phyloP scores from a whole-genome alignment of 2,797 vertebrate species.

The Xiphorhynchus erythropygius region DNA sequence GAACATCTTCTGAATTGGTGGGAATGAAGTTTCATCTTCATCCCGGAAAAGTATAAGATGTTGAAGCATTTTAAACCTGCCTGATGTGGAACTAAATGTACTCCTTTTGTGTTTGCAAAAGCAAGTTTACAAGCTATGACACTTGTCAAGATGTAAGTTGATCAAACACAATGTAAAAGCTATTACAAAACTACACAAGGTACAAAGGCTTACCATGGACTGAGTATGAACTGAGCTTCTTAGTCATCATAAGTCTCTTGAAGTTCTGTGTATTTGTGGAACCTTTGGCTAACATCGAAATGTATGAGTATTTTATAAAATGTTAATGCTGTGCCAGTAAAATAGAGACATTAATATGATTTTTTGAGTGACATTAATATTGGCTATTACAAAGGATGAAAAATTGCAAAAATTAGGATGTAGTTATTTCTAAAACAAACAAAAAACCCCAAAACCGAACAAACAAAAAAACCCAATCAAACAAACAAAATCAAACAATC shows the following conservation, averaged over 20 bases:
- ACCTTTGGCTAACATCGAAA: background rate
- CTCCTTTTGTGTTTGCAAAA: background rate
- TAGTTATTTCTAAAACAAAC: background rate
- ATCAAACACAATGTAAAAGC: background rate
- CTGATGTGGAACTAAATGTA: background rate
- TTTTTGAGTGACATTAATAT: background rate
- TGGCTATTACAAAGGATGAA: background rate
- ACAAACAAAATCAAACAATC: background rate
- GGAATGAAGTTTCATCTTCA: background rate
- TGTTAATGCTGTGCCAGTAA: background rate
- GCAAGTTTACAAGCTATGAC: background rate
- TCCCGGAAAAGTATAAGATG: background rate
- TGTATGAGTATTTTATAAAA: background rate
- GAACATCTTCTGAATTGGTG: background rate
- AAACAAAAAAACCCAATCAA: too few relatives aligned
- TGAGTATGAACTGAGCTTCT: background rate
- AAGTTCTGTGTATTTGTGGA: background rate
- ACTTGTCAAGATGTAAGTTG: background rate
- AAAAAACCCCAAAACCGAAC: too few relatives aligned
- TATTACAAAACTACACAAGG: background rate
- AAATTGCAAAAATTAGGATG: background rate
- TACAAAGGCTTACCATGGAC: background rate
- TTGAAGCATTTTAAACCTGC: background rate
- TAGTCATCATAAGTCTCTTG: background rate
- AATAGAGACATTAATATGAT: background rate